phyloP scores from a whole-genome alignment of 2,113 vertebrate genomes.

The Myrmecophaga tridactyla region DNA sequence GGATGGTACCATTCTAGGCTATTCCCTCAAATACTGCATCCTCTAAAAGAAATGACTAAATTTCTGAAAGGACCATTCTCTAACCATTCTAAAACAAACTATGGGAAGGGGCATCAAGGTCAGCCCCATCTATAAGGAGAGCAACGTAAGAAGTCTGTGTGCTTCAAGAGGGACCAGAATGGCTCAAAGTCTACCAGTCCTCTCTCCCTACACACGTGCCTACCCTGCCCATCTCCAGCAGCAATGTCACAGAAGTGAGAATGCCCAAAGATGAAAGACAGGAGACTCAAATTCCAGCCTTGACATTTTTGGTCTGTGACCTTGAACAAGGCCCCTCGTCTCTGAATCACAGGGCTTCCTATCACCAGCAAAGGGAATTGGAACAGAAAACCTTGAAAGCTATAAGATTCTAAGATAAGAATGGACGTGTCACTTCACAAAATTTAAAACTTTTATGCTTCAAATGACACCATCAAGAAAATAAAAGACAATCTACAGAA shows the following conservation, averaged over 20 bases:
- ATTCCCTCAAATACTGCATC: not conserved
- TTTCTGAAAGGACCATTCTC: not conserved
- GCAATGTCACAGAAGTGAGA: not conserved
- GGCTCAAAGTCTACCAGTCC: not conserved
- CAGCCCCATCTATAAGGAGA: not conserved
- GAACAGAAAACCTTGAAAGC: not conserved
- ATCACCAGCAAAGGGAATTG: not conserved
- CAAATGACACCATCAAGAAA: not conserved
- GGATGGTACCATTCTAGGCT: not conserved
- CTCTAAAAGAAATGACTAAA: not conserved
- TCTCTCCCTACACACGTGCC: not conserved
- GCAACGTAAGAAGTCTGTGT: too few relatives aligned
- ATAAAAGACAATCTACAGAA: not conserved
- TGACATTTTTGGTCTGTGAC: not conserved
- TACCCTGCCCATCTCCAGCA: not conserved
- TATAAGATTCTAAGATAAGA: not conserved
- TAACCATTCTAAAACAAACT: not conserved
- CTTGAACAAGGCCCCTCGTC: not conserved
- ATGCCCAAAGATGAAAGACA: not conserved
- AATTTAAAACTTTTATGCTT: not conserved
- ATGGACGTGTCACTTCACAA: not conserved
- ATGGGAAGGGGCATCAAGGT: not conserved
- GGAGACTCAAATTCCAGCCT: not conserved
- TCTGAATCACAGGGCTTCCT: not conserved
- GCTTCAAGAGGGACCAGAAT: not conserved